Conservation (phyloP, 2,888 invertebrate genomes). For the Apamea anceps region DNA sequence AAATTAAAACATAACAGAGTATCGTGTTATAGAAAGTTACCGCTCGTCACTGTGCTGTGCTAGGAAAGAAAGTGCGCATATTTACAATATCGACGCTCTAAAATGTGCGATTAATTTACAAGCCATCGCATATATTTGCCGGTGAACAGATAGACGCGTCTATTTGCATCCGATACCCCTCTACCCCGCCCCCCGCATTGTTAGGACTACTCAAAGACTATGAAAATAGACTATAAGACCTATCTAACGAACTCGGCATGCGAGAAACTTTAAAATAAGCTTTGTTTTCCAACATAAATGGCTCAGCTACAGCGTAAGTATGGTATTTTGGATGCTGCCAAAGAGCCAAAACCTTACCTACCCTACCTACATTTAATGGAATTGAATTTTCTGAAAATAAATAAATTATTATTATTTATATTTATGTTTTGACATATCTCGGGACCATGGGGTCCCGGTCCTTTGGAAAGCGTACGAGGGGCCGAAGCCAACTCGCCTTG, state of each 20-base stretch:
- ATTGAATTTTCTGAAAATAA: too few relatives aligned
- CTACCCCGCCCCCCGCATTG: slow-evolving; percentile 5
- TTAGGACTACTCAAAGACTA: slow-evolving; percentile 45
- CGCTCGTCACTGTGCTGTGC: background rate
- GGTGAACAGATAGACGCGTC: slow-evolving; percentile 11
- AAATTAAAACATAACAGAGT: background rate
- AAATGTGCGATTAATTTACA: slow-evolving; percentile 18
- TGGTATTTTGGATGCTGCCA: background rate
- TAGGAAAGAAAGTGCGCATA: background rate
- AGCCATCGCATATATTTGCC: slow-evolving; percentile 11
- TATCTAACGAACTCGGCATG: background rate
- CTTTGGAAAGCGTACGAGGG: too few relatives aligned
- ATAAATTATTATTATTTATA: too few relatives aligned
- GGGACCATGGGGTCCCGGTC: too few relatives aligned
- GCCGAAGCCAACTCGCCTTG: too few relatives aligned
- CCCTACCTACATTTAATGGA: background rate
- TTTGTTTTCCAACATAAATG: background rate
- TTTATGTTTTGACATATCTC: too few relatives aligned
- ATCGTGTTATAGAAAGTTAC: background rate
- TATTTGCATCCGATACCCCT: slow-evolving; percentile 48
- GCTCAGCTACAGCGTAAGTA: background rate
- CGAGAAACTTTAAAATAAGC: background rate
- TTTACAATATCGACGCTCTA: background rate
- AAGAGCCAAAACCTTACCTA: background rate
- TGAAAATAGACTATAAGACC: background rate